Conservation (phyloP, 2,797 vertebrate genomes). For the Caiman crocodilus region DNA sequence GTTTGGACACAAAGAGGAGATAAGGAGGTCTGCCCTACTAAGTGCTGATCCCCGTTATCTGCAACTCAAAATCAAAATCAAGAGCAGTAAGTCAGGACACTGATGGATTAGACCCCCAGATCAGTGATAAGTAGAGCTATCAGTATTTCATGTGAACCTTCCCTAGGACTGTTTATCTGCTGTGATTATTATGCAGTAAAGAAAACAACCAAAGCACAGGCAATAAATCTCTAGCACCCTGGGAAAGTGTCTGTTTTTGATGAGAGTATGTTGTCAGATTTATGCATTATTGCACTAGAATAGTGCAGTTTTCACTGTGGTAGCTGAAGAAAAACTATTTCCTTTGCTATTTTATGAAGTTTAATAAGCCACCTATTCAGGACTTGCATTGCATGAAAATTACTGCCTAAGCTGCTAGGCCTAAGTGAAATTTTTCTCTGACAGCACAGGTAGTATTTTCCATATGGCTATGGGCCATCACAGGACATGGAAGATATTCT, state of each 20-base stretch:
- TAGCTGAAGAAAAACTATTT: neutral
- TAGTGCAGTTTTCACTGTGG: neutral
- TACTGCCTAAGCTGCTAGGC: neutral
- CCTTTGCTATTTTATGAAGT: neutral
- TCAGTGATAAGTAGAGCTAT: neutral
- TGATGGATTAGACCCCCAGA: neutral
- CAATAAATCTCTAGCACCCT: neutral
- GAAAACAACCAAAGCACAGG: neutral
- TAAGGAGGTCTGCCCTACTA: fast-evolving
- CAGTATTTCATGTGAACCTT: neutral
- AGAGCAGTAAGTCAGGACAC: neutral
- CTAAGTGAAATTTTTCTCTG: neutral
- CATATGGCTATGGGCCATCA: neutral
- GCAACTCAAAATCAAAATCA: neutral
- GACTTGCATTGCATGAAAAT: neutral
- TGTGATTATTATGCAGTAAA: neutral
- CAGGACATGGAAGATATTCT: neutral
- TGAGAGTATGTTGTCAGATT: neutral
- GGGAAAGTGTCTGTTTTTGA: neutral
- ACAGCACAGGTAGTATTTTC: neutral
- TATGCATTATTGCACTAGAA: neutral
- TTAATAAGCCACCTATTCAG: neutral
- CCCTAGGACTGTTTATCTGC: neutral
- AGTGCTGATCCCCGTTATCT: fast-evolving
- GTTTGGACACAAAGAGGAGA: neutral